Evolutionary conservation across 2,797 vertebrate genomes (phyloP).

Genomic region (Coracias cyanogaster): DNA sequence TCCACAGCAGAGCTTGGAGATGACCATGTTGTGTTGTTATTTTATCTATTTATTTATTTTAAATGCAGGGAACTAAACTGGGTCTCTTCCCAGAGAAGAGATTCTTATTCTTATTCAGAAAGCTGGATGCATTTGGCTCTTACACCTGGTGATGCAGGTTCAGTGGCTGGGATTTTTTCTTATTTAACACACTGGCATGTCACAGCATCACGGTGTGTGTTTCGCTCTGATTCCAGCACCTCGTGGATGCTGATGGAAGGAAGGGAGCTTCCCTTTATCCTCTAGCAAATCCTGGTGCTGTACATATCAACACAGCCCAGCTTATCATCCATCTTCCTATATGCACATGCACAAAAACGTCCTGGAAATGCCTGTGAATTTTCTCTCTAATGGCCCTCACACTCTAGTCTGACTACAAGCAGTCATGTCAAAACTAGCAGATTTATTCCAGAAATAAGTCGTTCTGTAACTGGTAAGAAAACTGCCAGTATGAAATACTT

Average conservation of each 20-base stretch:
- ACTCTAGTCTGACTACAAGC: background rate
- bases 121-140: background rate
- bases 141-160: background rate
- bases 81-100: no score
- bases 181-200: background rate
- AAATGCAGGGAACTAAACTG: background rate
- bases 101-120: no score
- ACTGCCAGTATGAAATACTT: background rate
- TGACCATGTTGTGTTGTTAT: no score
- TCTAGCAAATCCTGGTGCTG: background rate
- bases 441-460: background rate
- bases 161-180: background rate
- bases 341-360: accelerated
- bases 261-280: background rate
- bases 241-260: background rate
- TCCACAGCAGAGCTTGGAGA: no score
- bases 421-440: background rate
- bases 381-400: background rate
- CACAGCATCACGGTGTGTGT: background rate
- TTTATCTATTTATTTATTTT: no score
- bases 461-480: background rate
- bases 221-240: background rate
- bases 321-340: background rate
- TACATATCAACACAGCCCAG: background rate
- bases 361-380: background rate